Evolutionary conservation across 2,888 invertebrate genomes (phyloP).

Genomic region (Colletes collaris): DNA sequence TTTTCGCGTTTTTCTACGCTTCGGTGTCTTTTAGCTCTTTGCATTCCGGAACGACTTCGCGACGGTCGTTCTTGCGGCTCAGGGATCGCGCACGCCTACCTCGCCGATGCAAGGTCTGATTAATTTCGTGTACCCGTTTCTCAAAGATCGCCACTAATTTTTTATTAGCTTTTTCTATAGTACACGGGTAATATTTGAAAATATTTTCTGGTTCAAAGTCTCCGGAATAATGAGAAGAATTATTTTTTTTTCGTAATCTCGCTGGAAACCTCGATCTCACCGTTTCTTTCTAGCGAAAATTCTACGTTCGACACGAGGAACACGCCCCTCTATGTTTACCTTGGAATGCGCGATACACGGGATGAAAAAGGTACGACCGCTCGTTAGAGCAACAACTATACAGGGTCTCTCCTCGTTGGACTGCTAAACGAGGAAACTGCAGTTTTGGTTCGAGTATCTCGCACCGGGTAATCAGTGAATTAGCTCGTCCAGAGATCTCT

Average conservation of each 20-base stretch:
- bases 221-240: too few species aligned
- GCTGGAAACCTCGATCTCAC: slow-evolving; percentile 7
- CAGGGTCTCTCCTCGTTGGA: not conserved
- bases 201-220: too few species aligned
- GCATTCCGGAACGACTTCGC: too few species aligned
- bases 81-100: too few species aligned
- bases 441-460: slow-evolving; percentile 13
- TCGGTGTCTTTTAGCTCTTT: too few species aligned
- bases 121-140: too few species aligned
- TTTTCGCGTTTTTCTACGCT: too few species aligned
- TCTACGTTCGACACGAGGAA: slow-evolving; percentile 19
- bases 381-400: slow-evolving; percentile 12
- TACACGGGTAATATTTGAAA: too few species aligned
- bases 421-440: slow-evolving; percentile 13
- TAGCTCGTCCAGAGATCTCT: slow-evolving; percentile 21
- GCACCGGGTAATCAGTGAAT: slow-evolving; percentile 15
- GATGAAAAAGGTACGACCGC: slow-evolving; percentile 20
- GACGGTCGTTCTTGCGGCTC: too few species aligned
- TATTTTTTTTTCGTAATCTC: not conserved
- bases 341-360: slow-evolving; percentile 25
- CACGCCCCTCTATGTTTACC: slow-evolving; percentile 31
- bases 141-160: too few species aligned
- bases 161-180: too few species aligned
- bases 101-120: too few species aligned
- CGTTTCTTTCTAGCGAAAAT: slow-evolving; percentile 27